Percentiles rank a stretch among this genome's conserved stretches.
Evolutionary conservation across 2,888 invertebrate species (phyloP).

Genomic region (Andrena hattorfiana): DNA sequence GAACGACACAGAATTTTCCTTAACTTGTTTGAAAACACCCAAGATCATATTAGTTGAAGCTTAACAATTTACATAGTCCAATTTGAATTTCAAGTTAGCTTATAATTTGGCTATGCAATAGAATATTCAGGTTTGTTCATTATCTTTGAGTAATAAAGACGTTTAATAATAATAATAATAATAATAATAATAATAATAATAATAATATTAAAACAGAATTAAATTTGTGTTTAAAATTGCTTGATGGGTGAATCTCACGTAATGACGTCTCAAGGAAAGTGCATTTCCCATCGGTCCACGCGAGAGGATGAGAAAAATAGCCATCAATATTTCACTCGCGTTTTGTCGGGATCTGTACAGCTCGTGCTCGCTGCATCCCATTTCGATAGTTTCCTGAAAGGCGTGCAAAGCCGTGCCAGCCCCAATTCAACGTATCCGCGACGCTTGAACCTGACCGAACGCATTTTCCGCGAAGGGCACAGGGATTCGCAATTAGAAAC

Average conservation of each 20-base stretch:
- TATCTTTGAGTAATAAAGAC: too few relatives aligned
- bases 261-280: conserved; percentile 13
- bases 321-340: conserved; percentile 74
- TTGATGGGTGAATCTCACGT: not conserved
- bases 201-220: not conserved
- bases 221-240: not conserved
- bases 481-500: conserved; percentile 36
- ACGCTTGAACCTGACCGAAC: conserved; percentile 21
- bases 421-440: conserved; percentile 62
- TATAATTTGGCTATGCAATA: not conserved
- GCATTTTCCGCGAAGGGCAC: conserved; percentile 15
- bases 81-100: not conserved
- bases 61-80: too few relatives aligned
- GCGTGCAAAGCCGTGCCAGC: conserved; percentile 61
- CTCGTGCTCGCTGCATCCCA: conserved; percentile 60
- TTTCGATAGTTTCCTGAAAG: conserved; percentile 73
- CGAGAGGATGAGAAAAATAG: conserved; percentile 32
- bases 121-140: too few relatives aligned
- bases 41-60: too few relatives aligned
- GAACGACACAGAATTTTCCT: not conserved
- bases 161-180: too few relatives aligned
- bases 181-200: too few relatives aligned
- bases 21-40: too few relatives aligned
- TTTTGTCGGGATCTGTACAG: conserved; percentile 59
- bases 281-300: conserved; percentile 24